phyloP scores from a whole-genome alignment of 2,113 vertebrate genomes.

The Rhagologus leucostigma region DNA sequence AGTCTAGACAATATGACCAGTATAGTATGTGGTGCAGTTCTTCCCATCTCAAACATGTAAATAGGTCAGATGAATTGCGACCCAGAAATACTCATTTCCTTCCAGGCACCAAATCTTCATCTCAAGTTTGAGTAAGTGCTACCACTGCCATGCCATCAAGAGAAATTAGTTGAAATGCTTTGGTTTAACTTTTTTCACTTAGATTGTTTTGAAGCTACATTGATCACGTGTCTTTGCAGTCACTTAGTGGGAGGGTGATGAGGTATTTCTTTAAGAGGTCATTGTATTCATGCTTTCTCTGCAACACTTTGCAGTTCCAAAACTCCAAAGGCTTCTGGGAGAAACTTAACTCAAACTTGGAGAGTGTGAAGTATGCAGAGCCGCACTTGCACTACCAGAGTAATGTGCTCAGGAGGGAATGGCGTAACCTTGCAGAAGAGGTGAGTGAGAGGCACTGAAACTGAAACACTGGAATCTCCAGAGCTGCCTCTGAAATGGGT shows the following conservation, averaged over 20 bases:
- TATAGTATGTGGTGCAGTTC: background rate
- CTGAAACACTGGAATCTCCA: background rate
- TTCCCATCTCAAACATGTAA: background rate
- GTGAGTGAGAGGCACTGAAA: slow-evolving; percentile 21
- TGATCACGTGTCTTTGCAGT: background rate
- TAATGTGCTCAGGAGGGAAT: slow-evolving; percentile 73
- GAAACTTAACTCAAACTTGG: slow-evolving; percentile 83
- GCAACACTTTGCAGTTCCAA: slow-evolving; percentile 63
- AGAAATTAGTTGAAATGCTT: background rate
- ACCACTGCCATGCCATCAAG: background rate
- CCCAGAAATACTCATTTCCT: background rate
- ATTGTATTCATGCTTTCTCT: background rate
- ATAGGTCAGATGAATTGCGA: background rate
- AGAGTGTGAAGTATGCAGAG: slow-evolving; percentile 80
- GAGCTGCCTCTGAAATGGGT: background rate
- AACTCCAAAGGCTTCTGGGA: slow-evolving; percentile 86
- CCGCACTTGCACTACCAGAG: slow-evolving; percentile 79
- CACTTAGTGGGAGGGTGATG: background rate
- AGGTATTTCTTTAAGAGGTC: background rate
- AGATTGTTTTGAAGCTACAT: background rate
- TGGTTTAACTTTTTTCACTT: background rate
- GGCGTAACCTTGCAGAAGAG: slow-evolving; percentile 71
- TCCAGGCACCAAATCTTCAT: background rate
- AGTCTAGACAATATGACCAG: background rate
- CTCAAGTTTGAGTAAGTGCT: background rate